Evolutionary conservation across 2,797 vertebrate species (phyloP).

Genomic region (Nyctalus aviator): DNA sequence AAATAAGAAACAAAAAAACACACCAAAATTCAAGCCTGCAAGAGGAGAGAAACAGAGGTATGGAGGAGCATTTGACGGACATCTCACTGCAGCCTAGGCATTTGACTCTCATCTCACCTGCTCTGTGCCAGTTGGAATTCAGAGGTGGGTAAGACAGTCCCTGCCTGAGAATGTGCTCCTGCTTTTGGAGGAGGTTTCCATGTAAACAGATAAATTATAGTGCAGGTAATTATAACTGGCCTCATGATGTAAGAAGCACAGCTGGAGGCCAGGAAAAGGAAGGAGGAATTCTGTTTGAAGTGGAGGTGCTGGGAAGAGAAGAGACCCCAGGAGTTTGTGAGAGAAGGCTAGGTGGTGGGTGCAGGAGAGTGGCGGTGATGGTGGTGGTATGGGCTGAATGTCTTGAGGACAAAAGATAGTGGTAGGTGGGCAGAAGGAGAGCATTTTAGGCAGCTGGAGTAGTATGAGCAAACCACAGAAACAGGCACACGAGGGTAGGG

Average conservation of each 20-base stretch:
- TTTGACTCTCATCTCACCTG: not conserved
- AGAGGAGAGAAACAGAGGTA: not conserved
- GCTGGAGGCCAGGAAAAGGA: not conserved
- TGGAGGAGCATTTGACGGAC: too few species aligned
- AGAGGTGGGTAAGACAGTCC: not conserved
- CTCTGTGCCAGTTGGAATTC: not conserved
- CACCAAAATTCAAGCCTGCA: not conserved
- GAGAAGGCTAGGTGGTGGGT: not conserved
- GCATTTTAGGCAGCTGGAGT: not conserved
- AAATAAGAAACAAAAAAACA: conserved; percentile 20
- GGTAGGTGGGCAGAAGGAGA: not conserved
- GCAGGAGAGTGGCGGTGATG: too few species aligned
- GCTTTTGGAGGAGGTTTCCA: not conserved
- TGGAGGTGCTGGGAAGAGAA: not conserved
- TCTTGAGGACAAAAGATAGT: not conserved
- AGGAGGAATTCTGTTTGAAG: not conserved
- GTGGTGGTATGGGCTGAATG: not conserved
- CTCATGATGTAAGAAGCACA: not conserved
- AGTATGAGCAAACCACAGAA: not conserved
- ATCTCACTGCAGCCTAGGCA: not conserved
- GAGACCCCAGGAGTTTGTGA: not conserved
- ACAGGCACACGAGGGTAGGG: too few species aligned
- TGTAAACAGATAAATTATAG: conserved; percentile 60
- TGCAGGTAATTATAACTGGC: not conserved
- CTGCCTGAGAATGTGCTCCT: not conserved